Base-by-base conservation (phyloP, 1,140 invertebrate genomes). In the Batillaria attramentaria region DNA sequence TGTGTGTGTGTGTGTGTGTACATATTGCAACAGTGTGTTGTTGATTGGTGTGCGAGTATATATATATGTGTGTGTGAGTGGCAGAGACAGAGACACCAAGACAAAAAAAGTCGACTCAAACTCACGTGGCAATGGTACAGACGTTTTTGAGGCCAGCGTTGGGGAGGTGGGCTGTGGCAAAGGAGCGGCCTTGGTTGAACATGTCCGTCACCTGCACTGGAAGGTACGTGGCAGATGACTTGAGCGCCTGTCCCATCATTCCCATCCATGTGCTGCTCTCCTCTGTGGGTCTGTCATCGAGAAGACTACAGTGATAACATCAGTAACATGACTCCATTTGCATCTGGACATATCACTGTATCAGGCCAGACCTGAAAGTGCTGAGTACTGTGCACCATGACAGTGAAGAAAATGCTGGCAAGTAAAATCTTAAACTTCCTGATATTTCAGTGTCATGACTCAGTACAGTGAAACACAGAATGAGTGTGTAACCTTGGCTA, bases 161-260 rank as follows among this genome's bases (percentile, higher is more conserved):
- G 31, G 97, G 96, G 85, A 98, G 93, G 84, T 96, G 95, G 62
- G 97, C 96, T 79, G 95, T 95, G 31, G 97, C 96, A 93, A 98
- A 98, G 81, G 97, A 96, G 83, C 98, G 93, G 41, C 96, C 97
- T 92, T 99, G 97, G 73, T 90, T 91, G 65, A 93, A 88, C 85
- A 93, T 91, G 90, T 97, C 97, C 28, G 96, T 95, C 74, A 98
- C 96, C 91, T 97, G 96, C 79, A 95, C 94, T 28, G 97, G 96
- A 87, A 99, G 93, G 92, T 97, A 97, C 86, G 93, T 96, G 20
- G 96, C 95, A 43, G 96, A 96, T 6, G 94, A 93, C 60, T 94
- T 93, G 72, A 96, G 93, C 2, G 95, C 95, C 87, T 94, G 94
- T 66, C 94, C 93, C 79, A 97, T 92, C 91, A 95, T 96, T 42